Base-by-base conservation (phyloP, 1,140 invertebrate genomes). In the Meteorus sp. region DNA sequence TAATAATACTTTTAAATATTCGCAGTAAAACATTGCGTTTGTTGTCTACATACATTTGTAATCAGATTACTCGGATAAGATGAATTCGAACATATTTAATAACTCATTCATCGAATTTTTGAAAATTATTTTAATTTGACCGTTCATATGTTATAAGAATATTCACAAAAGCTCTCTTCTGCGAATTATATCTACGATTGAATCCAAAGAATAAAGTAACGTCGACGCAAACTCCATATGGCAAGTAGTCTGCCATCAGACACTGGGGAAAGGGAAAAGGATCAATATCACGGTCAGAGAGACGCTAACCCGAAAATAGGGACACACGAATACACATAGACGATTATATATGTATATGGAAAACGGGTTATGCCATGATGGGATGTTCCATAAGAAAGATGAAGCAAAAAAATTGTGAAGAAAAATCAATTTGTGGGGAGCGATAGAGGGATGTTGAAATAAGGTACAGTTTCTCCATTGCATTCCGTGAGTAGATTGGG, bases 201-300 rank as follows among this genome's bases (percentile, higher is more conserved):
- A 29, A 15, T 27, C 3, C 33, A 41, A 53, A 39, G 54, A 8
- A 45, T 43, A 59, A 22, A 35, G 48, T 53, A 47, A 37, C 35
- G 35, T 53, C n/a, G 45, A 57, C 44, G 55, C 45, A 37, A 52
- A 53, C 25, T 56, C 41, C n/a, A 22, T 17, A 48, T 56, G 56
- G 52, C 52, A 59, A 62, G 61, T 39, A 55, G 51, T 62, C 60
- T 57, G 47, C 25, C 29, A 17, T 33, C 9, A 13, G 19, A 37
- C 9, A 35, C 31, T 17, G 55, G 57, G 63, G 58, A 37, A 61
- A 68, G 67, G 61, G 64, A 64, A 59, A 65, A 75, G 74, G 73
- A 76, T 76, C 74, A 75, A 76, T 76, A 76, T 76, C 73, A 73
- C 61, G 65, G 62, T 62, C 66, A 69, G 73, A 66, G 70, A 70